These are phyloP conservation scores for Fragum sueziense DNA, from an alignment of 2,888 invertebrate species.

Conservation along the genomic window DNA sequence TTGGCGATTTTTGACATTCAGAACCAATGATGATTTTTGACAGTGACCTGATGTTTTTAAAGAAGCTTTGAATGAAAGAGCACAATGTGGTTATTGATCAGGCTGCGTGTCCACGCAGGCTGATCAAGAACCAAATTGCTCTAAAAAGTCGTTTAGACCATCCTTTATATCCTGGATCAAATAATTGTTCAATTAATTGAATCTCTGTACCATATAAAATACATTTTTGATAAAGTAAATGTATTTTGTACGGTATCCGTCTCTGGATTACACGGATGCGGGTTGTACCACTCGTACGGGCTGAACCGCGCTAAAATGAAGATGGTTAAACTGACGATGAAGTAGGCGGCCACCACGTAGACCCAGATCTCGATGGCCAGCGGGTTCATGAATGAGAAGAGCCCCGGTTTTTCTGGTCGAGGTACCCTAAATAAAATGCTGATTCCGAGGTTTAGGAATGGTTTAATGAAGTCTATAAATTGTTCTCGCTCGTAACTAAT, in stretches of 20 bases:
- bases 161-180: no score
- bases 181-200: no score
- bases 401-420: conserved; percentile 91
- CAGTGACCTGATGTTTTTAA: no score
- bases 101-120: no score
- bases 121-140: no score
- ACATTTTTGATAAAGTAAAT: conserved; percentile 95
- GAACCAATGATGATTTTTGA: no score
- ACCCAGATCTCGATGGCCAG: conserved; percentile 96
- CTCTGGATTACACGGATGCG: conserved; percentile 90
- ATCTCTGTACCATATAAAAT: no score
- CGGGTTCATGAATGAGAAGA: conserved; percentile 98
- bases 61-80: no score
- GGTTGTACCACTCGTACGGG: conserved; percentile 86
- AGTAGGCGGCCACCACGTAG: conserved; percentile 93
- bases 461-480: conserved; percentile 84
- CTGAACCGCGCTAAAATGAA: conserved; percentile 92
- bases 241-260: conserved; percentile 94
- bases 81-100: no score
- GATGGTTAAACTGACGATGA: conserved; percentile 95
- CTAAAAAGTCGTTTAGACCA: no score
- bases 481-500: conserved; percentile 98
- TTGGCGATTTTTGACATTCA: no score
- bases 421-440: conserved; percentile 93
- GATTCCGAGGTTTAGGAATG: conserved; percentile 84